A percentile compares a stretch with the other conserved stretches of the same genome.
phyloP scores from a whole-genome alignment of 2,113 vertebrate genomes.

The Petromus typicus region DNA sequence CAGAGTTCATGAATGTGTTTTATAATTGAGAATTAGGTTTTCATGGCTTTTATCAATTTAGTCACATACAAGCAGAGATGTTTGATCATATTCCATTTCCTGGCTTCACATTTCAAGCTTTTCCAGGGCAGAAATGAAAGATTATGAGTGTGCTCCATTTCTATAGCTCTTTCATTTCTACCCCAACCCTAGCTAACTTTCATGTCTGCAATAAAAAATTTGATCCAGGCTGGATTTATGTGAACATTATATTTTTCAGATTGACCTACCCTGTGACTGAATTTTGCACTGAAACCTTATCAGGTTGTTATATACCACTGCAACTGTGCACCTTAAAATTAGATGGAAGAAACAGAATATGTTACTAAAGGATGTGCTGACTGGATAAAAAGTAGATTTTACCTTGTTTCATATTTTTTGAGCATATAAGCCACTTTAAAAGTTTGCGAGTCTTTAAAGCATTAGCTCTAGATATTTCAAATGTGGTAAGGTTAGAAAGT shows the following conservation, averaged over 20 bases:
- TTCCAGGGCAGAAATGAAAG: slow-evolving; percentile 77
- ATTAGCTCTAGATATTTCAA: slow-evolving; percentile 58
- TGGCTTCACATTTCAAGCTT: slow-evolving; percentile 56
- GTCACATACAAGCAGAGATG: slow-evolving; percentile 63
- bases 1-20: slow-evolving; percentile 42
- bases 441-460: slow-evolving; percentile 71
- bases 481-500: slow-evolving; percentile 62
- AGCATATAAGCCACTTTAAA: slow-evolving; percentile 68
- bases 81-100: slow-evolving; percentile 75
- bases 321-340: slow-evolving; percentile 62
- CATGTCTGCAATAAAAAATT: slow-evolving; percentile 77
- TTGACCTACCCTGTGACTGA: slow-evolving; percentile 69
- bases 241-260: slow-evolving; percentile 71
- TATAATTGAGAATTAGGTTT: slow-evolving; percentile 70
- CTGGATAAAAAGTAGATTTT: slow-evolving; percentile 66
- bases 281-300: slow-evolving; percentile 71
- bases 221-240: slow-evolving; percentile 73
- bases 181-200: slow-evolving; percentile 71
- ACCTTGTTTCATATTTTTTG: slow-evolving; percentile 63
- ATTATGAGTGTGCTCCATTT: slow-evolving; percentile 65
- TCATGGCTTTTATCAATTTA: slow-evolving; percentile 64
- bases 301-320: slow-evolving; percentile 64
- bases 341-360: slow-evolving; percentile 63
- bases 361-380: slow-evolving; percentile 67
- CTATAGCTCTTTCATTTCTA: slow-evolving; percentile 75